Evolutionary conservation across 2,797 vertebrate genomes (phyloP), one percentile per base, ranked within the genome.

Genomic region (Gambelia wislizenii): DNA sequence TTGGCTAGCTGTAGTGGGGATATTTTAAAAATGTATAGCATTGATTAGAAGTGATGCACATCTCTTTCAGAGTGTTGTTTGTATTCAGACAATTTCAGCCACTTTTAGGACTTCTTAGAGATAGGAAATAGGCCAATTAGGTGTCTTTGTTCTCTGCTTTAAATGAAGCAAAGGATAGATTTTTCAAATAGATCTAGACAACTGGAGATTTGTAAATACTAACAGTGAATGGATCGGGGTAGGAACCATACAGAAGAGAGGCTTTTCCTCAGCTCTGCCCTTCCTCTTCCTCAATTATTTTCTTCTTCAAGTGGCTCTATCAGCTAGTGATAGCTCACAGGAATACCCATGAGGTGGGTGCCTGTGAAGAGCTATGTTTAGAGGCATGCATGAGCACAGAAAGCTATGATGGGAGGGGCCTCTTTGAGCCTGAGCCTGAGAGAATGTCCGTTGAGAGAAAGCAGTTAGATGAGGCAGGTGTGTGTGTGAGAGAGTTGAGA

Each of bases 31-130:
- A 85, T 61, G 7, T 76, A 83, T 36, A 30, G 69, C 12, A 75
- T 61, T 82, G 36, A 56, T 87, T 64, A 70, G 47, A 36, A 87
- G 36, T 87, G 18, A 61, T 88, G 7, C 16, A 76, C n/a, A 75
- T 39, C n/a, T n/a, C 49, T 72, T 75, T 67, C n/a, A 56, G 47
- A 72, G 12, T 25, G n/a, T 47, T 70, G 36, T 54, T 84, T 36
- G 52, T 44, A 9, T 49, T 44, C 47, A 70, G n/a, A 70, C n/a
- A 81, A 80, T 8, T 33, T 56, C 30, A 81, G 33, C 13, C 75
- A 61, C 14, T 64, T 47, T 83, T 52, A 64, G 14, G n/a, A 42
- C 9, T 52, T 80, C 44, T 61, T 22, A n/a, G 69, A 82, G 44
- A 39, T 67, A 67, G 30, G 30, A 30, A 39, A 22, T 82, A 2